Conservation (phyloP, 2,888 invertebrate species). For the Diaprepes abbreviatus region DNA sequence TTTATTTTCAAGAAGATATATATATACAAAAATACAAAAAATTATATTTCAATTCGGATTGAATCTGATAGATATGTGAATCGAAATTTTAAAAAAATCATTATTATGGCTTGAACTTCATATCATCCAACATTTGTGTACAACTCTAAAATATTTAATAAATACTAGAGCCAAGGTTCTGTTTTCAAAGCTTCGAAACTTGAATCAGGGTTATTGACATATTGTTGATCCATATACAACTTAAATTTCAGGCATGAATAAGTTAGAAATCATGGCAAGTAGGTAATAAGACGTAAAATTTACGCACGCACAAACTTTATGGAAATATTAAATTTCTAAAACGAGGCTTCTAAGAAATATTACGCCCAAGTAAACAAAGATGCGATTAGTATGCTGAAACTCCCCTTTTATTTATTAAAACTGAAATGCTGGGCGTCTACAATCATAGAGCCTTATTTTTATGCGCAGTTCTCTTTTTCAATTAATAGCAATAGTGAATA, state of each 20-base stretch:
- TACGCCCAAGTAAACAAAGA: neutral
- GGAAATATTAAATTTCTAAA: slow-evolving; percentile 9
- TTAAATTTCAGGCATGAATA: slow-evolving; percentile 3
- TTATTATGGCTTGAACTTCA: no score
- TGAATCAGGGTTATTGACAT: neutral
- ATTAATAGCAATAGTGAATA: neutral
- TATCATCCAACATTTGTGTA: no score
- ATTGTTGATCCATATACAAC: slow-evolving; percentile 9
- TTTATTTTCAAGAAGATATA: no score
- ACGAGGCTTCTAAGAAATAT: neutral
- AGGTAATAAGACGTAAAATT: slow-evolving; percentile 14
- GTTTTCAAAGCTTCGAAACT: neutral
- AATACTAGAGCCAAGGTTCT: neutral
- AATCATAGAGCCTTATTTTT: slow-evolving; percentile 1
- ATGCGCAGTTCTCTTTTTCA: neutral
- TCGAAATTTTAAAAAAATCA: no score
- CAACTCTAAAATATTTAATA: no score
- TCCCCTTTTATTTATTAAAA: neutral
- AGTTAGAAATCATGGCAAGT: slow-evolving; percentile 4
- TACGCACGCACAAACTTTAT: slow-evolving; percentile 6
- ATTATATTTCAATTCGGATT: no score
- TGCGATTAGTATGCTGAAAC: slow-evolving; percentile 3
- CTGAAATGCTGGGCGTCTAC: neutral
- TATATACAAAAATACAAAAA: no score
- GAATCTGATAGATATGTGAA: no score